Conservation (phyloP, 2,113 vertebrate genomes). For the Serinus canaria region DNA sequence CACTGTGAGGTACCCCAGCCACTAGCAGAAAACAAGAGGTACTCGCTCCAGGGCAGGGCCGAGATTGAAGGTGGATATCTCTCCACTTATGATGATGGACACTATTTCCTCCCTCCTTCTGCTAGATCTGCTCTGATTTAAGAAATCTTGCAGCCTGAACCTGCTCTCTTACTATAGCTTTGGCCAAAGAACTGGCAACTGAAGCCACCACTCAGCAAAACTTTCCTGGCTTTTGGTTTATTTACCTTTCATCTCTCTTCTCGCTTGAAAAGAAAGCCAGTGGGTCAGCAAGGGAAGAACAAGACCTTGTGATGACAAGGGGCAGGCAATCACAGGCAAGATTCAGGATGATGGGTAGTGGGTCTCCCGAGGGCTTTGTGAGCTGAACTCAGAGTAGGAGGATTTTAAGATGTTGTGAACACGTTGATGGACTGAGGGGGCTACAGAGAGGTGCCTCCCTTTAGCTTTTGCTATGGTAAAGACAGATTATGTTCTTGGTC, state of each 20-base stretch:
- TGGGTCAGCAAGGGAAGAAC: not conserved
- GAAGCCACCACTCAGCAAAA: not conserved
- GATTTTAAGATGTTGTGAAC: not conserved
- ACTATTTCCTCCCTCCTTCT: not conserved
- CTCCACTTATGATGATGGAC: not conserved
- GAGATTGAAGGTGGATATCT: not conserved
- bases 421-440: not conserved
- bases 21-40: not conserved
- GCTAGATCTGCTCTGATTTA: not conserved
- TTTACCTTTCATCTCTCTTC: not conserved
- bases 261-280: not conserved
- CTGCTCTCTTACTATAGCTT: not conserved
- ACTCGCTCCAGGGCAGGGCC: not conserved
- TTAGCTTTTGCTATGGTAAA: not conserved
- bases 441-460: not conserved
- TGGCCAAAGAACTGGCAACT: not conserved
- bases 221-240: not conserved
- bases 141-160: not conserved
- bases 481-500: not conserved
- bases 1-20: not conserved
- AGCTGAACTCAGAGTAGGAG: not conserved
- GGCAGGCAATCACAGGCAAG: not conserved
- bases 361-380: accelerated
- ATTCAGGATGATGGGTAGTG: accelerated
- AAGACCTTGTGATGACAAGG: not conserved